Percentiles rank a stretch among this genome's conserved stretches.
phyloP scores from a whole-genome alignment of 64 coral and sea anemone genomes.

The Hydrozoanthus tunicans region DNA sequence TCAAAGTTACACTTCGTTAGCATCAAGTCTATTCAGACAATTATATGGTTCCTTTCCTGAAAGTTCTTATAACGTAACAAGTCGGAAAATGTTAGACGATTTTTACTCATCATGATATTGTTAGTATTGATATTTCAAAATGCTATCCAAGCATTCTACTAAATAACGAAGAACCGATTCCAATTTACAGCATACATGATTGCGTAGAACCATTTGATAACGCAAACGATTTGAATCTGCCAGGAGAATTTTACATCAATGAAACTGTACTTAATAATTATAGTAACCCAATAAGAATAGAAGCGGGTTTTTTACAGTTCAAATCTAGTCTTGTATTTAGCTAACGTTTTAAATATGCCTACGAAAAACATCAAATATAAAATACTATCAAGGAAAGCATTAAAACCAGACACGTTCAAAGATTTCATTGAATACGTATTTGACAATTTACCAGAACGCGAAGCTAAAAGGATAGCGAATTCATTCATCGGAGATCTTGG shows the following conservation, averaged over 20 bases:
- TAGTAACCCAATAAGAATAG: constrained; percentile 5
- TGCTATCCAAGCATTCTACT: too few species aligned
- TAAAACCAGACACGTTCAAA: not conserved
- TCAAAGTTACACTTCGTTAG: too few species aligned
- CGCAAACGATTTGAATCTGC: not conserved
- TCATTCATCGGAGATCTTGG: not conserved
- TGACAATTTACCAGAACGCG: too few species aligned
- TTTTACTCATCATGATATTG: too few species aligned
- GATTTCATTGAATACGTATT: too few species aligned
- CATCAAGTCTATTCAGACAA: too few species aligned
- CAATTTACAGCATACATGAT: too few species aligned
- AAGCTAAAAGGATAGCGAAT: not conserved
- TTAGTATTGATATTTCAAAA: too few species aligned
- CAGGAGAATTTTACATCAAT: constrained; percentile 12
- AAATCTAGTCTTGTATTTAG: not conserved
- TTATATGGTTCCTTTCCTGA: not conserved
- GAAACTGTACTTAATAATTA: not conserved
- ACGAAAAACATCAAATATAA: too few species aligned
- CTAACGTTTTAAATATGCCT: not conserved
- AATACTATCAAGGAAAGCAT: not conserved
- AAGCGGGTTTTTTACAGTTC: not conserved
- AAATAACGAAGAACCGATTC: too few species aligned
- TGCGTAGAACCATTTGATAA: not conserved
- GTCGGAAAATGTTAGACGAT: too few species aligned
- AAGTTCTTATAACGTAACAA: not conserved